Evolutionary conservation across 1,140 invertebrate genomes (phyloP).

Genomic region (Panagrolaimus sp.): DNA sequence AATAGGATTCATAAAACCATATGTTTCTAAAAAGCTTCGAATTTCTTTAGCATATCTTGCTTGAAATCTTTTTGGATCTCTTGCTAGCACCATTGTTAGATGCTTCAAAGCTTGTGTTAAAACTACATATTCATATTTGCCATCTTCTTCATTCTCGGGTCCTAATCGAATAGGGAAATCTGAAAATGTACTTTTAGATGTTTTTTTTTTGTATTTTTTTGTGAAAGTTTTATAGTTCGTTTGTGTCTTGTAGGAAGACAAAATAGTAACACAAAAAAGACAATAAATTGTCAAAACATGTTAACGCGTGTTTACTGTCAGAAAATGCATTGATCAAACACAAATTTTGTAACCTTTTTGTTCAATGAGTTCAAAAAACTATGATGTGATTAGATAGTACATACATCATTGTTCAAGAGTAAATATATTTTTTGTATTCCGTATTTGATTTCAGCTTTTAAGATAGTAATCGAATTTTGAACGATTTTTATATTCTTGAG

Average conservation of each 20-base stretch:
- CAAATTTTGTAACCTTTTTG: no score
- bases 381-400: not conserved
- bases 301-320: not conserved
- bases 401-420: not conserved
- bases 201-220: no score
- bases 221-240: no score
- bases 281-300: not conserved
- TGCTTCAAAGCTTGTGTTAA: constrained; percentile 48
- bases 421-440: no score
- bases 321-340: no score
- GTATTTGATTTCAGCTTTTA: no score
- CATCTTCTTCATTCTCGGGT: constrained; percentile 25
- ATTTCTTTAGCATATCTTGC: constrained; percentile 39
- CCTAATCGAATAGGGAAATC: constrained; percentile 51
- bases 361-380: no score
- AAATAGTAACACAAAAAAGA: not conserved
- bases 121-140: constrained; percentile 47
- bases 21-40: constrained; percentile 39
- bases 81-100: constrained; percentile 48
- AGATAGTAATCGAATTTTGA: no score
- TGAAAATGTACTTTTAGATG: no score
- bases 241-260: no score
- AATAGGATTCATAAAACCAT: constrained; percentile 41
- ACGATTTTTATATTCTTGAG: no score
- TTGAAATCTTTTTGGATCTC: constrained; percentile 39